Conservation (phyloP, 1,140 invertebrate genomes). For the Saccostrea glomerata region DNA sequence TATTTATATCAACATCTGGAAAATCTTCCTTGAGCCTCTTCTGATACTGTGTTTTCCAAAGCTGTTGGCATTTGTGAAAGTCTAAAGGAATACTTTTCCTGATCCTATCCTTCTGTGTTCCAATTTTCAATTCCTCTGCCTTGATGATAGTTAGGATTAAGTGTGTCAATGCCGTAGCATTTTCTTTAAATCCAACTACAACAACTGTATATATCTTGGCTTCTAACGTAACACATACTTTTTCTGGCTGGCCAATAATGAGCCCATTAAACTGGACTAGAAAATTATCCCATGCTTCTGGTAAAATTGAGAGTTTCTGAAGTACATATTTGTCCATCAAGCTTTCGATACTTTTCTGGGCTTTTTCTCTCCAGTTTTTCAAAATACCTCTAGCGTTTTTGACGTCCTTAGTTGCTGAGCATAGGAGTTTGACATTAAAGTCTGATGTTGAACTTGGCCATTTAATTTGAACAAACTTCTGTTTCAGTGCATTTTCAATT, state of each 20-base stretch:
- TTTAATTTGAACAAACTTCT: constrained; percentile 2
- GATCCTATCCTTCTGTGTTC: not conserved
- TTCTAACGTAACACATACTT: constrained; percentile 37
- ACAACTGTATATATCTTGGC: constrained; percentile 1
- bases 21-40: not conserved
- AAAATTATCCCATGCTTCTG: constrained; percentile 30
- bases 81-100: constrained; percentile 30
- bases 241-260: constrained; percentile 43
- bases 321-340: not conserved
- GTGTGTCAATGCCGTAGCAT: not conserved
- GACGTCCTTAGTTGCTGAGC: not conserved
- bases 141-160: not conserved
- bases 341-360: not conserved
- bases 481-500: constrained; percentile 32
- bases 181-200: constrained; percentile 29
- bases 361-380: constrained; percentile 30
- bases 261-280: not conserved
- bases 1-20: constrained; percentile 19
- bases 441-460: constrained; percentile 29
- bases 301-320: not conserved
- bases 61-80: constrained; percentile 30
- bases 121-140: not conserved
- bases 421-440: not conserved
- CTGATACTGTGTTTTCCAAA: constrained; percentile 37
- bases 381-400: not conserved